Conservation (phyloP, 2,888 invertebrate genomes). For the Parelbella ahira region DNA sequence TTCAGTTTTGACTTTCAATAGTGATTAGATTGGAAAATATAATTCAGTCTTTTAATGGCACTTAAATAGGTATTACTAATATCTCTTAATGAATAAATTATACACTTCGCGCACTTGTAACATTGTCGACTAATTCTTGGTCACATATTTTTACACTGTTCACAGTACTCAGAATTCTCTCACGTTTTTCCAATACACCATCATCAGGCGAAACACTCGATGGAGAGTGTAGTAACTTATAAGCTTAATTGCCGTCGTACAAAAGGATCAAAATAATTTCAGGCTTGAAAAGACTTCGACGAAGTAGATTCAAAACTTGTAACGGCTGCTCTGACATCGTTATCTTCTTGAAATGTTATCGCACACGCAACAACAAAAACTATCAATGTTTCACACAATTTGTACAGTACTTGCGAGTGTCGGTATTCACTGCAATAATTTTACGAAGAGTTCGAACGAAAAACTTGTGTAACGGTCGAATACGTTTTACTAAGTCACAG, state of each 20-base stretch:
- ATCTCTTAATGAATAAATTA: constrained; percentile 6
- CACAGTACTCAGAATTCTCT: not conserved
- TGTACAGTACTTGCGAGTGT: constrained; percentile 10
- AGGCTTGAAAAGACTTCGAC: constrained; percentile 59
- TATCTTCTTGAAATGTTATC: constrained; percentile 34
- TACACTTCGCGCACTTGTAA: constrained; percentile 6
- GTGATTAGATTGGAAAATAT: constrained; percentile 62
- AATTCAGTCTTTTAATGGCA: constrained; percentile 65
- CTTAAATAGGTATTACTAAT: constrained; percentile 32
- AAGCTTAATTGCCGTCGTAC: constrained; percentile 66
- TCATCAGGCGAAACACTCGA: not conserved
- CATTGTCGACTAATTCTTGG: constrained; percentile 7
- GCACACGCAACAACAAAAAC: constrained; percentile 15
- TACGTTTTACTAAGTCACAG: constrained; percentile 45
- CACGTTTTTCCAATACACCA: constrained; percentile 3
- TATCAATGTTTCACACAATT: constrained; percentile 10
- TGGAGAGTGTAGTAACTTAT: constrained; percentile 3
- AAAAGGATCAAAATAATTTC: constrained; percentile 70
- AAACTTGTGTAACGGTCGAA: constrained; percentile 24
- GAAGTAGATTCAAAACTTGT: constrained; percentile 64
- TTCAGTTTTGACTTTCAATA: constrained; percentile 51
- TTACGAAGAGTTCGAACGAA: constrained; percentile 7
- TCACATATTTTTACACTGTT: constrained; percentile 13
- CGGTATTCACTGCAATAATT: constrained; percentile 15
- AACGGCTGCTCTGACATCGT: constrained; percentile 71